These are phyloP conservation scores for Unio pictorum DNA, from an alignment of 2,888 invertebrate genomes.

Conservation along the genomic window DNA sequence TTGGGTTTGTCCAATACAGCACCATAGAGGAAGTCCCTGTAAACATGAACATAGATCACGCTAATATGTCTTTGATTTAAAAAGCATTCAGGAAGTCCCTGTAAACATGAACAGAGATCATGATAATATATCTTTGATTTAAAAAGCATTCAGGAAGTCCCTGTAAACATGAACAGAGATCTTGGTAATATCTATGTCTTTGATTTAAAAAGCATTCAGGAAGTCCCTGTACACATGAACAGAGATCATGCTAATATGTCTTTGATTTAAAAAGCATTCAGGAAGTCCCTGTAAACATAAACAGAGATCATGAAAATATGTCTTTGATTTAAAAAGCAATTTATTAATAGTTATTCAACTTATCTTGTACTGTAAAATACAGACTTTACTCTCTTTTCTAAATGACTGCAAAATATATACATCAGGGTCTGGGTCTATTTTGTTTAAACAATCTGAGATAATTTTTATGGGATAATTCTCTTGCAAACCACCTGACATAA, in stretches of 20 bases:
- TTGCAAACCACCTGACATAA: too few species aligned
- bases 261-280: too few species aligned
- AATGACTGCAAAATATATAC: conserved; percentile 1
- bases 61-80: neutral
- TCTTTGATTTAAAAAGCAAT: too few species aligned
- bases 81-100: conserved; percentile 54
- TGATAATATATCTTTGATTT: neutral
- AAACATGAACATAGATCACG: neutral
- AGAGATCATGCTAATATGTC: too few species aligned
- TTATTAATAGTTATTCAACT: too few species aligned
- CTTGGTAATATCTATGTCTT: neutral
- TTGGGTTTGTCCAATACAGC: conserved; percentile 57
- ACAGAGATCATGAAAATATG: too few species aligned
- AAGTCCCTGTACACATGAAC: too few species aligned
- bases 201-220: too few species aligned
- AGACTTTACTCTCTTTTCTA: conserved; percentile 1
- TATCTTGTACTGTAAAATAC: neutral
- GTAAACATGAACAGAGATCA: conserved; percentile 12
- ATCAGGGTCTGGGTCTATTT: too few species aligned
- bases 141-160: conserved; percentile 47
- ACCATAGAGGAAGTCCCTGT: conserved; percentile 60
- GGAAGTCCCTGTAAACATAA: too few species aligned
- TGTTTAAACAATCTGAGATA: too few species aligned
- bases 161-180: conserved; percentile 32
- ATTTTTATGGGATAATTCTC: too few species aligned